These are phyloP conservation scores for Poecilia velifera DNA, from an alignment of 2,797 vertebrate species.

Conservation along the genomic window DNA sequence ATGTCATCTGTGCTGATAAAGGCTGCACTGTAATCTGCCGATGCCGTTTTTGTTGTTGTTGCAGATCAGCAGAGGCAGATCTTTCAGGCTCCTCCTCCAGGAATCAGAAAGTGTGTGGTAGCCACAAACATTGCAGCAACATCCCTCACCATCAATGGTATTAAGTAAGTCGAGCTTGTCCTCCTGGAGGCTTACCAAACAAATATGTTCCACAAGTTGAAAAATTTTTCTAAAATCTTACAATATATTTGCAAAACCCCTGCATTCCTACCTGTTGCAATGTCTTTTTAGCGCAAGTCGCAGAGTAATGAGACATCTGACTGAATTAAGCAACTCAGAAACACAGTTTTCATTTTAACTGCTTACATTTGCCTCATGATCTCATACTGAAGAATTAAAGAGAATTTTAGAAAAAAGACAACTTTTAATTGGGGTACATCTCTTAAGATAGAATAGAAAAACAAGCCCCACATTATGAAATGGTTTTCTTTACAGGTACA, in stretches of 20 bases:
- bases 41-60: constrained; percentile 9
- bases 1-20: neutral
- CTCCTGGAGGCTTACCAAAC: neutral
- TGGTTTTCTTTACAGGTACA: neutral
- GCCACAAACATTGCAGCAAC: constrained; percentile 98
- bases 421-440: neutral
- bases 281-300: neutral
- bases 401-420: neutral
- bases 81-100: constrained; percentile 90
- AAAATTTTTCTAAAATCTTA: neutral
- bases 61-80: constrained; percentile 95
- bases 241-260: neutral
- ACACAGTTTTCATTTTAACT: neutral
- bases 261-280: neutral
- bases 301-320: neutral
- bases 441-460: neutral
- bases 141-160: constrained; percentile 95
- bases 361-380: neutral
- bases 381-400: neutral
- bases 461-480: neutral
- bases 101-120: constrained; percentile 95
- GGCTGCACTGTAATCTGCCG: neutral
- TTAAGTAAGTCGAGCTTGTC: constrained; percentile 82
- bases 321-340: neutral
- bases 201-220: neutral